Evolutionary conservation across 2,113 vertebrate genomes (phyloP).

Genomic region (Anguilla japonica): DNA sequence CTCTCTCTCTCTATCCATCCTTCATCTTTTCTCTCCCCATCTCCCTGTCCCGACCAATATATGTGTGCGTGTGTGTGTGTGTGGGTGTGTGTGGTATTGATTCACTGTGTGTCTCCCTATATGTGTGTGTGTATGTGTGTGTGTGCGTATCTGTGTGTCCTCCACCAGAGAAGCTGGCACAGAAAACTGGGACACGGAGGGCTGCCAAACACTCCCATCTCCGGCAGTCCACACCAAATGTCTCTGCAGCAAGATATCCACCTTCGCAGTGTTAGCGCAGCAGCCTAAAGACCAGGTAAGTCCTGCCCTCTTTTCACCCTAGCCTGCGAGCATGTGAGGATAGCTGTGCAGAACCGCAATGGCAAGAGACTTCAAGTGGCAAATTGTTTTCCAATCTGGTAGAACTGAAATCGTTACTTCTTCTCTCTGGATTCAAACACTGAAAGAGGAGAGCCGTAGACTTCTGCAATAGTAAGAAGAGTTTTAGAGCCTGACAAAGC

Average conservation of each 20-base stretch:
- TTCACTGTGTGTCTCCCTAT: conserved; percentile 42
- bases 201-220: conserved; percentile 92
- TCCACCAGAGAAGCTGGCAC: conserved; percentile 86
- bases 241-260: conserved; percentile 92
- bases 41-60: neutral
- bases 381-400: neutral
- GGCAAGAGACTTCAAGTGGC: neutral
- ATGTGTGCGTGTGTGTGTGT: neutral
- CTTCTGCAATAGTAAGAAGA: neutral
- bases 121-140: conserved; percentile 23
- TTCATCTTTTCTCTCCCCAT: conserved; percentile 3
- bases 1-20: conserved; percentile 5
- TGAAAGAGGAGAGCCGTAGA: neutral
- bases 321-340: neutral
- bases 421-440: neutral
- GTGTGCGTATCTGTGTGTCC: conserved; percentile 37
- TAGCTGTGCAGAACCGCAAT: neutral
- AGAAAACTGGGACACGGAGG: conserved; percentile 93
- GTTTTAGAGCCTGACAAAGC: neutral
- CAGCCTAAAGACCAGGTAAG: conserved; percentile 93
- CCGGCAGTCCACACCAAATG: conserved; percentile 92
- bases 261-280: conserved; percentile 92
- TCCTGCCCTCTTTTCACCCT: conserved; percentile 30
- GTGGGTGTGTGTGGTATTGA: conserved; percentile 40
- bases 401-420: neutral